A percentile compares a stretch with the other conserved stretches of the same genome.
phyloP scores from a whole-genome alignment of 2,888 invertebrate species.

The Pterostichus niger region DNA sequence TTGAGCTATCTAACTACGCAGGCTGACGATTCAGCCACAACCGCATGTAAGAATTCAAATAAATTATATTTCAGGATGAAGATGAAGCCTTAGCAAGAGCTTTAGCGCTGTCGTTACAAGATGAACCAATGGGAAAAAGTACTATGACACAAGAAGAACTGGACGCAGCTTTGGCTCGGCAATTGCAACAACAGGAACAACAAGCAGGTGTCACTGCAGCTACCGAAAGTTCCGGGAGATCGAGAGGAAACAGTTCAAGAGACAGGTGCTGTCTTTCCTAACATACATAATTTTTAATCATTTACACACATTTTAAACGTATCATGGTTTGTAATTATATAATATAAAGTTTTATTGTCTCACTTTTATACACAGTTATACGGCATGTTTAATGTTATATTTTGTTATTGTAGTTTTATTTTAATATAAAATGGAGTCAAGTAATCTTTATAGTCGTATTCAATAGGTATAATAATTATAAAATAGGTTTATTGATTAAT shows the following conservation, averaged over 20 bases:
- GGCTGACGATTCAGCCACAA: too few relatives aligned
- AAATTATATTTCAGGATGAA: slow-evolving; percentile 81
- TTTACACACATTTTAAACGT: background rate
- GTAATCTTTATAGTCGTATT: too few relatives aligned
- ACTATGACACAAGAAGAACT: slow-evolving; percentile 74
- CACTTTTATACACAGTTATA: slow-evolving; percentile 21
- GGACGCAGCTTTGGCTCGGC: slow-evolving; percentile 79
- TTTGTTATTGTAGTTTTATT: too few relatives aligned
- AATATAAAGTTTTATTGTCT: slow-evolving; percentile 11
- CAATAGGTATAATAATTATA: too few relatives aligned
- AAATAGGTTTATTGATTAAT: too few relatives aligned
- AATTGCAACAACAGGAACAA: slow-evolving; percentile 74
- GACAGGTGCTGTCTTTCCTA: slow-evolving; percentile 58
- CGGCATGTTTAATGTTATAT: too few relatives aligned
- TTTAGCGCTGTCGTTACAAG: slow-evolving; percentile 86
- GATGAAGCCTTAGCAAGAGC: slow-evolving; percentile 95
- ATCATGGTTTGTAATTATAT: background rate
- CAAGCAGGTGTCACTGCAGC: background rate
- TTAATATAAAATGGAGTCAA: too few relatives aligned
- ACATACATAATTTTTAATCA: background rate
- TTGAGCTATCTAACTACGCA: too few relatives aligned
- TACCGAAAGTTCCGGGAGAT: background rate
- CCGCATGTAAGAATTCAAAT: too few relatives aligned
- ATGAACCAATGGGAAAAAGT: slow-evolving; percentile 75
- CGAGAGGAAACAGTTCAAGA: background rate